phyloP scores from a whole-genome alignment of 2,113 vertebrate species.

The Python bivittatus region DNA sequence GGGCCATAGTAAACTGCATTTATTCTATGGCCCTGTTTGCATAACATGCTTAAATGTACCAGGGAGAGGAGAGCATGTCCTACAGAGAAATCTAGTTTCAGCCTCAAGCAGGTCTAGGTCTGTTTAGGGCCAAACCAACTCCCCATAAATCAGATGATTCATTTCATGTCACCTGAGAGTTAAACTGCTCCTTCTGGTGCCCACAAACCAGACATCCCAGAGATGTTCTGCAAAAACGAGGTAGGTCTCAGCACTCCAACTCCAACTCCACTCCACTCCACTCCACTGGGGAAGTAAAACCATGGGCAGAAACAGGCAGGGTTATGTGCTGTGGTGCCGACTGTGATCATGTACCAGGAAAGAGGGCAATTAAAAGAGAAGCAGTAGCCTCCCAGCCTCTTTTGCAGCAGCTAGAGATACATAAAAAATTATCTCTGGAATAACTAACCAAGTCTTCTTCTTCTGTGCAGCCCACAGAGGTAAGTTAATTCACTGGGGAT shows the following conservation, averaged over 20 bases:
- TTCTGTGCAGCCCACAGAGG: neutral
- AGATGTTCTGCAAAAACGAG: neutral
- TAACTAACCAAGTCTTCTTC: neutral
- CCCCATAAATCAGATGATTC: neutral
- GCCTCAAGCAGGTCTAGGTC: neutral
- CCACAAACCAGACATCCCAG: neutral
- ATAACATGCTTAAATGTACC: neutral
- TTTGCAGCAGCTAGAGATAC: neutral
- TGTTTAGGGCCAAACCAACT: neutral
- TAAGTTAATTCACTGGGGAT: neutral
- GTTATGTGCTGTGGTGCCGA: neutral
- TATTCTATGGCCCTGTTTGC: neutral
- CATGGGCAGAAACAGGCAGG: neutral
- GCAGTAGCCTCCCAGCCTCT: neutral
- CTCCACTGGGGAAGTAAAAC: neutral
- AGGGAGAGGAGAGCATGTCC: neutral
- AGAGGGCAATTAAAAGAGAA: neutral
- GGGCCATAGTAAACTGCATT: neutral
- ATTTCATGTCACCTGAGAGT: neutral
- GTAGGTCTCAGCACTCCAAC: neutral
- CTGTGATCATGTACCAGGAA: neutral
- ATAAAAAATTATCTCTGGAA: neutral
- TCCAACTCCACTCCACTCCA: neutral
- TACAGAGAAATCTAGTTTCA: neutral
- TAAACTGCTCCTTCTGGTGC: neutral